Conservation (phyloP, 2,797 vertebrate species). For the Anas georgica region DNA sequence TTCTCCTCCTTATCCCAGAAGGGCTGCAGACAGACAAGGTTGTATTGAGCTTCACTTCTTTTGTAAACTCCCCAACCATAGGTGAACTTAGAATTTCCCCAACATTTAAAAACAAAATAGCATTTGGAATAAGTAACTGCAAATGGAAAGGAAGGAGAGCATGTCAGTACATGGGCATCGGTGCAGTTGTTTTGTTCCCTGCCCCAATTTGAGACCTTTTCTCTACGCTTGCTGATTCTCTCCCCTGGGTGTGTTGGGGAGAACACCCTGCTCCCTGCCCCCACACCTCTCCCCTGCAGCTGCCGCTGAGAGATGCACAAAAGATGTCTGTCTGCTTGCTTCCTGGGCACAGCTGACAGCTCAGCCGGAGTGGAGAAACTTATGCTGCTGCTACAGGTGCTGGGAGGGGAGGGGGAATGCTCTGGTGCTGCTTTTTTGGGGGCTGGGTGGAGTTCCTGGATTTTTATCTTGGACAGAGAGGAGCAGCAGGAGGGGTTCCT, state of each 20-base stretch:
- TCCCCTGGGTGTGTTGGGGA: neutral
- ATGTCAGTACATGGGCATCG: neutral
- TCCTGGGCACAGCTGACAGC: neutral
- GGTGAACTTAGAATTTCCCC: neutral
- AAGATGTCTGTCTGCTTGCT: conserved; percentile 12
- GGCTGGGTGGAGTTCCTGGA: neutral
- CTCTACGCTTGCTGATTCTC: neutral
- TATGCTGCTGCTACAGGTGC: conserved; percentile 33
- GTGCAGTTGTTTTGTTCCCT: neutral
- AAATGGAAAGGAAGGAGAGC: neutral
- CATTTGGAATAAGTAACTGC: neutral
- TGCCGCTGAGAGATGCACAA: conserved; percentile 43
- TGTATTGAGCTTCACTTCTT: neutral
- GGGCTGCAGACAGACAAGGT: neutral
- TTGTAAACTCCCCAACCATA: neutral
- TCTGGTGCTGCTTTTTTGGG: neutral
- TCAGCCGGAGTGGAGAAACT: neutral
- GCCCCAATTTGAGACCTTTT: neutral
- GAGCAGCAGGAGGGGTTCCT: neutral
- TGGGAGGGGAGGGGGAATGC: neutral
- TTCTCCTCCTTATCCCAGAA: neutral
- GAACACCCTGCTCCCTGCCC: neutral
- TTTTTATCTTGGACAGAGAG: neutral
- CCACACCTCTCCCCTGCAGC: conserved; percentile 14
- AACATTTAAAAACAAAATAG: neutral